Evolutionary conservation across 2,888 invertebrate species (phyloP), one percentile per base, ranked within the genome.

Genomic region (Harpalus rubripes): DNA sequence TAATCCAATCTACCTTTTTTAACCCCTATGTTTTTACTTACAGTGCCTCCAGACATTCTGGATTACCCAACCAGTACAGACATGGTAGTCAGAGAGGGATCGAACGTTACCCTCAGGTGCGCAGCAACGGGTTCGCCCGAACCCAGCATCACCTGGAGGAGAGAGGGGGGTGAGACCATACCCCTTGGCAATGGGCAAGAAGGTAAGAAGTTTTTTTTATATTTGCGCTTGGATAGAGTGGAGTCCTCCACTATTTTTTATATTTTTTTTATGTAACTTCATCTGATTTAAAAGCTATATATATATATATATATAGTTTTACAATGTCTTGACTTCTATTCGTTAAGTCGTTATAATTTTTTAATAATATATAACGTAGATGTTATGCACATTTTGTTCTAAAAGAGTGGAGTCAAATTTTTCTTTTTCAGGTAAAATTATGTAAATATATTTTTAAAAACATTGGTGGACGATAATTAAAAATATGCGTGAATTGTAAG

Each of bases 101-200:
- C 95, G 80, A 96, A 97, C 87, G 95, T 97, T 86, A 96, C 96
- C 88, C 92, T 98, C 85, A 94, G 95, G 86, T 98, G 98, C 90
- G 96, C 96, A 44, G 98, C 97, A 18, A 96, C 95, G 15, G 97
- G 98, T 80, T 96, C 96, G n/a, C 98, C 98, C 1, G 93, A 94
- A 87, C 98, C 98, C 5, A 95, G 94, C 88, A 97, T 98, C 90
- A 95, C 94, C 86, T 98, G 98, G 98, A 93, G 96, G 87, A 93
- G 97, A 87, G 97, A 97, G 91, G 96, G 95, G 89, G 94, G 95
- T 85, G 95, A 95, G 89, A 92, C 94, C 84, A 96, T 97, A 89
- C 94, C 95, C 16, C 90, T 95, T 76, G 92, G 94, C 80, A 94
- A 94, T 87, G 95, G 95, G 52, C 92, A 93, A 87, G 94, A 95